A percentile compares a stretch with the other conserved stretches of the same genome.
These are phyloP conservation scores for Microlaimidae sp. DNA, from an alignment of 2,888 invertebrate genomes.

Conservation along the genomic window DNA sequence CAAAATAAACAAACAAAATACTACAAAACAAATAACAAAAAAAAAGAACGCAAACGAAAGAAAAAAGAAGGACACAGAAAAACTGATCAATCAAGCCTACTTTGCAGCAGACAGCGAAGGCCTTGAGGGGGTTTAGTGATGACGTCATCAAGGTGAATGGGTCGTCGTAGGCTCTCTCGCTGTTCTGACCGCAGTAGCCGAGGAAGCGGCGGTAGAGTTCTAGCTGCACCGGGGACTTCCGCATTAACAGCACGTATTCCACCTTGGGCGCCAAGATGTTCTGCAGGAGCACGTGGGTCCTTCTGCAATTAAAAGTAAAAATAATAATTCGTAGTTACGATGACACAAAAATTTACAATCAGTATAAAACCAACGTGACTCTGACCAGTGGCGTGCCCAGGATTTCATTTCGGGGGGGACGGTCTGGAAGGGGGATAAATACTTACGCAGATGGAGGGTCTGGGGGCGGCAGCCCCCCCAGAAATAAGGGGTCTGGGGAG, in stretches of 20 bases:
- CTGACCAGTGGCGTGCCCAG: too few species aligned
- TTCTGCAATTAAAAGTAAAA: slow-evolving; percentile 41
- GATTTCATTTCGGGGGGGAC: too few species aligned
- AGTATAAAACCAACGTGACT: too few species aligned
- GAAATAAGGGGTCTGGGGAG: too few species aligned
- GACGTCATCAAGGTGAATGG: slow-evolving; percentile 21
- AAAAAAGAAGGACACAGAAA: background rate
- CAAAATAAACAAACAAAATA: too few species aligned
- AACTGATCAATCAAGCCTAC: slow-evolving; percentile 38
- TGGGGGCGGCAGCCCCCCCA: too few species aligned
- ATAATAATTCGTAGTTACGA: too few species aligned
- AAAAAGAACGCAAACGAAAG: background rate
- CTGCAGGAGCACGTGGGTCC: slow-evolving; percentile 79
- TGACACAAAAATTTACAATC: too few species aligned
- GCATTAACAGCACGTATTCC: slow-evolving; percentile 75
- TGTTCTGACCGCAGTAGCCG: slow-evolving; percentile 49
- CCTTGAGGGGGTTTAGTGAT: slow-evolving; percentile 70
- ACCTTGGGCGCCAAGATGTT: slow-evolving; percentile 80
- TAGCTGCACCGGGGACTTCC: slow-evolving; percentile 75
- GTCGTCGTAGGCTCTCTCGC: slow-evolving; percentile 42
- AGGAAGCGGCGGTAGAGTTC: slow-evolving; percentile 78
- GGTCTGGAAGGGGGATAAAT: too few species aligned
- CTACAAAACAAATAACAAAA: background rate
- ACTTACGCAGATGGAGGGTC: too few species aligned
- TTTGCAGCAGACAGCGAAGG: slow-evolving; percentile 95